Evolutionary conservation across 1,140 invertebrate genomes (phyloP), one percentile per base, ranked within the genome.

Genomic region (Bombus sibiricus): DNA sequence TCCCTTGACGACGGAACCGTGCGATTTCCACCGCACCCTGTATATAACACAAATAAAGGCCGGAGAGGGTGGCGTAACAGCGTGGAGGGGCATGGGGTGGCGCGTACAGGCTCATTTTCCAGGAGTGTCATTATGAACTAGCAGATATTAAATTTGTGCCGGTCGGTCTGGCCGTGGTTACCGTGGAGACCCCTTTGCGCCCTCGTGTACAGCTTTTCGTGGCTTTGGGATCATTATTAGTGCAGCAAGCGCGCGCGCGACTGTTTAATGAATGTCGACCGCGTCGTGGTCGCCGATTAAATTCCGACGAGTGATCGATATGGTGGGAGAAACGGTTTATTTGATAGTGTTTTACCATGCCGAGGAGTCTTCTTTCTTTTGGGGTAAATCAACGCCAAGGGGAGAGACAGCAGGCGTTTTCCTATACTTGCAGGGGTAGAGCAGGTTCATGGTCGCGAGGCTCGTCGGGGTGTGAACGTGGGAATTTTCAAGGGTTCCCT

Each of bases 101-200:
- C 32, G 77, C 75, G 75, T 77, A 68, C 68, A n/a, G 88, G 83
- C 86, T 88, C 89, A 90, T 90, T 90, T 90, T 90, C 89, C 89
- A 86, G 79, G 89, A 90, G 89, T 89, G 90, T 91, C 89, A 91
- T 91, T 91, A 91, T 91, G 90, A 91, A 91, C 90, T 91, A 86
- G 87, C 89, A 82, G 90, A 91, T 91, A 91, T 91, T 91, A 91
- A 91, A 91, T 91, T 91, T 91, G 89, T 88, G 90, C 86, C 83
- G 86, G 89, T 91, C 86, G 89, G 85, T 71, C 83, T 85, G 89
- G 76, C 84, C 85, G 72, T 79, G 85, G 90, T 91, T 91, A 91
- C 89, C 89, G 78, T 91, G 90, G 90, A 88, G 84, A 91, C 87
- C 90, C 89, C 75, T 90, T 90, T 85, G 83, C 83, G 75, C 86